A percentile compares a stretch with the other conserved stretches of the same genome.
These are phyloP conservation scores for Holothuria leucospilota DNA, from an alignment of 53 echinoderm and acorn worm species.

Conservation along the genomic window DNA sequence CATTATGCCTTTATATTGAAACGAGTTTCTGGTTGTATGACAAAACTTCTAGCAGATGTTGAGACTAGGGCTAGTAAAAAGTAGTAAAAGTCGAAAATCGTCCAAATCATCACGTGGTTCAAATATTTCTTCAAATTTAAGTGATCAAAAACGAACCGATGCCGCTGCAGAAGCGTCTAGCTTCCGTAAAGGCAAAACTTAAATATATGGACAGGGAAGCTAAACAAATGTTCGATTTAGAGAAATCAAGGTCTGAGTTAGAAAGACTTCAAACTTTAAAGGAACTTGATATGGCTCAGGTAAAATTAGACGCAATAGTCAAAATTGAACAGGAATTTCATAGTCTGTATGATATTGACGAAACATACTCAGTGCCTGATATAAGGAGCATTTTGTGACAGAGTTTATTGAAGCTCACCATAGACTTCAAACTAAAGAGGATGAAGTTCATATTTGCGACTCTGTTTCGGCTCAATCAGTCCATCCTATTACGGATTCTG, in stretches of 20 bases:
- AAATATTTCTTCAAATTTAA: no score
- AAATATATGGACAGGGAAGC: neutral
- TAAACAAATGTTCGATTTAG: neutral
- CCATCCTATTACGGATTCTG: no score
- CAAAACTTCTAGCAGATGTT: neutral
- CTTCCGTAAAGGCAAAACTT: neutral
- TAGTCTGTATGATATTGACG: neutral
- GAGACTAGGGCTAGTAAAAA: no score
- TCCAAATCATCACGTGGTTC: no score
- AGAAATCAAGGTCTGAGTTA: neutral
- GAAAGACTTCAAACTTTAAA: conserved; percentile 5
- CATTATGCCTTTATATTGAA: neutral
- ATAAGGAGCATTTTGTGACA: no score
- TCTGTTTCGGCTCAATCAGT: no score
- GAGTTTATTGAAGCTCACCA: no score
- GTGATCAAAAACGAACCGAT: neutral
- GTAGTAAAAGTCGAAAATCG: no score
- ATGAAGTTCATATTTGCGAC: no score
- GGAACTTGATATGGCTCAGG: conserved; percentile 16
- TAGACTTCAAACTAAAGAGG: no score
- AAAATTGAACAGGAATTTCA: neutral
- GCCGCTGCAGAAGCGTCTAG: neutral
- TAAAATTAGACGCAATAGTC: neutral
- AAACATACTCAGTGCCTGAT: neutral
- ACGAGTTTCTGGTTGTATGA: neutral